These are phyloP conservation scores for Keiferia lycopersicella DNA, from an alignment of 2,888 invertebrate species.

Conservation along the genomic window DNA sequence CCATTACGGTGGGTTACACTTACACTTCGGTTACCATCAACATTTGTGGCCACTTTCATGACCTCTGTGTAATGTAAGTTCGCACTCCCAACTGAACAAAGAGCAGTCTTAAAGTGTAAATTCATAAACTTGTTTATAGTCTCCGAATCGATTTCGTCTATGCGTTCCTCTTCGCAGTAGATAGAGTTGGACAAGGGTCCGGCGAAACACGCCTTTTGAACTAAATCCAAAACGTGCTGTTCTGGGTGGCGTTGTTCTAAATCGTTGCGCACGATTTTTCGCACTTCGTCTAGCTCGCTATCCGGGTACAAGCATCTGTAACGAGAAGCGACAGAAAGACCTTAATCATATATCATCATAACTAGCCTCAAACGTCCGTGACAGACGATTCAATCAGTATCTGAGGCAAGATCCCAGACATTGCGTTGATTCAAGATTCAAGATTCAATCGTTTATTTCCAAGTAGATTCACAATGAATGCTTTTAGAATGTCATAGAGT, in stretches of 20 bases:
- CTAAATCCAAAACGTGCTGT: slow-evolving; percentile 57
- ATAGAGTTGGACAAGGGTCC: slow-evolving; percentile 62
- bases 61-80: slow-evolving; percentile 65
- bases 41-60: slow-evolving; percentile 55
- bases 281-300: slow-evolving; percentile 61
- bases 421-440: no score
- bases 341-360: neutral
- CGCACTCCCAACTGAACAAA: slow-evolving; percentile 57
- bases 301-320: slow-evolving; percentile 53
- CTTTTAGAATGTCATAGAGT: no score
- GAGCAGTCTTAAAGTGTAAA: slow-evolving; percentile 47
- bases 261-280: slow-evolving; percentile 50
- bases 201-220: slow-evolving; percentile 61
- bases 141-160: slow-evolving; percentile 47
- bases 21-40: slow-evolving; percentile 45
- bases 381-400: no score
- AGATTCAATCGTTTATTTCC: no score
- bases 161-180: slow-evolving; percentile 54
- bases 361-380: no score
- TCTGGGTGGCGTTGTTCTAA: slow-evolving; percentile 49
- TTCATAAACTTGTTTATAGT: slow-evolving; percentile 43
- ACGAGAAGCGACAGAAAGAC: neutral
- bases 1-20: no score
- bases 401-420: no score
- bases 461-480: no score